Evolutionary conservation across 2,113 vertebrate species (phyloP), one percentile per base, ranked within the genome.

Genomic region (Gallinago paraguaiae): DNA sequence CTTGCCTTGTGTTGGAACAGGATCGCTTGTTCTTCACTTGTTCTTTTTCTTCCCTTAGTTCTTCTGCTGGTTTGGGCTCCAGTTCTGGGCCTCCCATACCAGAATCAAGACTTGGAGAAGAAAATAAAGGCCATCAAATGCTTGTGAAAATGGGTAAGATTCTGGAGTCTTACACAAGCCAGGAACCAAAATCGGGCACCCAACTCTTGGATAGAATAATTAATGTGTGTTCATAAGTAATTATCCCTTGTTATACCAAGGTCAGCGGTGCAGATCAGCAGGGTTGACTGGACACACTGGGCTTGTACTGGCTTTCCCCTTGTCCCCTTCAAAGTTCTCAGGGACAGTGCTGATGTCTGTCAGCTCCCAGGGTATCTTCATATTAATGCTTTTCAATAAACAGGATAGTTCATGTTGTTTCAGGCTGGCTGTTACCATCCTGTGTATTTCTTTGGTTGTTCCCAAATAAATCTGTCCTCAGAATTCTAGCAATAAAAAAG

Each of bases 101-200:
- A 12, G 99, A 99, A 61, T 97, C 97, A 2, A 98, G 99, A 85
- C 98, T 99, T 17, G 99, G 99, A 25, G 99, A 99, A 88, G 99
- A 99, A 95, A 99, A 99, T 91, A 99, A 99, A 98, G 99, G 99
- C 12, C 98, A 98, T 91, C 98, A 98, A 90, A 98, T 99, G 98
- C 97, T 99, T 4, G 98, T 98, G 77, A 99, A 99, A 93, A 99
- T 99, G 98, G 98, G 98, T 99, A 96, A 98, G 98, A 22, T 59
- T 85, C 59, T 48, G 24, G 56, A 76, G 10, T 33, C 74, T 70
- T 51, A 14, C 3, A 1, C 8, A 7, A 61, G 51, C 39, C 39
- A 30, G 60, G 30, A 70, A 78, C 48, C 31, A 65, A 83, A 60
- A 37, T 30, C 6, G 31, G 60, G 67, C 43, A 31, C 39, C 4